A percentile compares a stretch with the other conserved stretches of the same genome.
Conservation (phyloP, 2,113 vertebrate species). For the Salvelinus alpinus region DNA sequence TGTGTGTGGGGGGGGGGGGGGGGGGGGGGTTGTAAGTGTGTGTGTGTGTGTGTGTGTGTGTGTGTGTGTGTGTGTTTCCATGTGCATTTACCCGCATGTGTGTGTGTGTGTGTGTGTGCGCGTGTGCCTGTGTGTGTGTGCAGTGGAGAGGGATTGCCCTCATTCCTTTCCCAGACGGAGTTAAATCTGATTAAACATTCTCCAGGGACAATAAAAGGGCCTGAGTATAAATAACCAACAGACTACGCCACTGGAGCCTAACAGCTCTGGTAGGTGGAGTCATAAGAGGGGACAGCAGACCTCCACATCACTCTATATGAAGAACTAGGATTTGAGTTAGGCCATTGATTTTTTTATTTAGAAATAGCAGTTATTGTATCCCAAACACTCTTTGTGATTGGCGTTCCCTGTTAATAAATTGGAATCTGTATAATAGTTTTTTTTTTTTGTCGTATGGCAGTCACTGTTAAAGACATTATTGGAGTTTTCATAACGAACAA, state of each 20-base stretch:
- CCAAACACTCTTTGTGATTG: too few relatives aligned
- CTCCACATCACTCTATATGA: background rate
- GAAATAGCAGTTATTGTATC: too few relatives aligned
- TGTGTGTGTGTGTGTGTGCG: background rate
- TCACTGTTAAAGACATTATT: too few relatives aligned
- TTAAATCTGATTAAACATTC: slow-evolving; percentile 67
- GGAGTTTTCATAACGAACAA: too few relatives aligned
- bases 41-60: too few relatives aligned
- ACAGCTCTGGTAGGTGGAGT: slow-evolving; percentile 15
- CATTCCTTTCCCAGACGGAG: slow-evolving; percentile 57
- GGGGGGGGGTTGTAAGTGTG: too few relatives aligned
- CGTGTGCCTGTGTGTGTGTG: background rate
- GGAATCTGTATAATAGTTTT: too few relatives aligned
- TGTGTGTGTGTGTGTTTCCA: background rate
- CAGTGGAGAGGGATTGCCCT: slow-evolving; percentile 28
- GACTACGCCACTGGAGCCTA: slow-evolving; percentile 20
- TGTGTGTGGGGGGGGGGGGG: background rate
- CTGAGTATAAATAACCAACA: slow-evolving; percentile 47
- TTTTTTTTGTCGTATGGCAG: background rate
- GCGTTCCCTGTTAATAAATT: too few relatives aligned
- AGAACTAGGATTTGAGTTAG: background rate
- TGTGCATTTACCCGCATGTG: background rate
- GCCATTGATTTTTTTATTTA: too few relatives aligned
- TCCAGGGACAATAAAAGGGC: slow-evolving; percentile 55
- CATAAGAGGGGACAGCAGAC: background rate